Conservation (phyloP, 1,140 invertebrate genomes). For the Penaeus vannamei region DNA sequence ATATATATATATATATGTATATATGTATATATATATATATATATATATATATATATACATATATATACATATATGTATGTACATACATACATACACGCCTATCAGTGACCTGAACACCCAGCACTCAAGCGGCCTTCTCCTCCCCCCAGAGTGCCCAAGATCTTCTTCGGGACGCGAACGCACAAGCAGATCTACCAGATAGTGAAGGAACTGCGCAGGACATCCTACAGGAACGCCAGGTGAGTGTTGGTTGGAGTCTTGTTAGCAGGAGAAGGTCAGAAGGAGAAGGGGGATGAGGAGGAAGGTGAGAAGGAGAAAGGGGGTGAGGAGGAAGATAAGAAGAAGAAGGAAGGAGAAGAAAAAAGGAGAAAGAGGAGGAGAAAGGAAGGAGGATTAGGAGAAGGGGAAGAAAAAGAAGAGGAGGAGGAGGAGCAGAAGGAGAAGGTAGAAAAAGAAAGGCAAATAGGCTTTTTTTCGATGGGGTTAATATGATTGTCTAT, state of each 20-base stretch:
- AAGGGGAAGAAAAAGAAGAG: no score
- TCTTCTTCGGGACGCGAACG: slow-evolving; percentile 54
- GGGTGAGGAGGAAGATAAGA: no score
- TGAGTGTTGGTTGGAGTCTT: slow-evolving; percentile 11
- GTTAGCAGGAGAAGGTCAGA: neutral
- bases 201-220: slow-evolving; percentile 52
- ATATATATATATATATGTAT: neutral
- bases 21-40: neutral
- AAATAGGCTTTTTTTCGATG: no score
- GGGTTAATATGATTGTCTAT: no score
- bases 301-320: no score
- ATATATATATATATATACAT: neutral
- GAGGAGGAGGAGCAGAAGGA: no score
- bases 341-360: no score
- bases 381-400: no score
- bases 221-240: slow-evolving; percentile 44
- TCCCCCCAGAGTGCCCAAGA: slow-evolving; percentile 47
- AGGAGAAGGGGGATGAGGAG: no score
- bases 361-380: no score
- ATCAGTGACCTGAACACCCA: no score
- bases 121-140: neutral
- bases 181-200: slow-evolving; percentile 56
- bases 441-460: no score
- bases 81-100: neutral
- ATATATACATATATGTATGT: neutral